Evolutionary conservation across 2,888 invertebrate genomes (phyloP), one percentile per base, ranked within the genome.

Genomic region (Lasiommata megera): DNA sequence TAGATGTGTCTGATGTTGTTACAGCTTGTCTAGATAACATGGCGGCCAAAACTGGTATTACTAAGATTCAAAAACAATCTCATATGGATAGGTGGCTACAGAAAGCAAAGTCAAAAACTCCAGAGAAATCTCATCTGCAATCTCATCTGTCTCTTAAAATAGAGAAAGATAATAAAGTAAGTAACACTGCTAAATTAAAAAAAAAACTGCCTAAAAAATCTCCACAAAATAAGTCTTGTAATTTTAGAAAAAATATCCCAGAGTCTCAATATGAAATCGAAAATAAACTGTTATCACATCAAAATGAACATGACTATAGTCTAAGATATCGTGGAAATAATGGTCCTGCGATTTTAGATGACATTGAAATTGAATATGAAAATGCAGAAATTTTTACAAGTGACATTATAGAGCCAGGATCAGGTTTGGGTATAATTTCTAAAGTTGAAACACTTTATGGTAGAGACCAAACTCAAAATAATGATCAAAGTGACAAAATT

Each of bases 1-100:
- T 88, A 50, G 89, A 91, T 67, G 84, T 91, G 2, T 86, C 87
- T 3, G 88, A 91, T 37, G 87, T 91, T 0, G 88, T 91, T 0
- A 90, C 88, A 14, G 90, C 90, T 1, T 90, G 90, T 56, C 73
- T 91, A 0, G 90, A 91, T 59, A 87, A 88, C 62, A 91, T 91
- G 83, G 90, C 88, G 0, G 88, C 89, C 1, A 90, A 89, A 73
- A 84, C 88, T 28, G 91, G 90, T 23, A 87, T 87, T n/a, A 83
- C 83, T 0, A 88, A 83, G 67, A 88, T 91, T 7, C 86, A 89
- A 69, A 84, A 73, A 57, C 91, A 91, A 65, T 88, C 91, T 0
- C 91, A 91, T 57, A 91, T 91, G 91, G 91, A 91, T 57, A 76
- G 85, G 40, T 91, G 91, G 91, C 69, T 91, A 6, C 86, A 88